These are phyloP conservation scores for Nymphalis c-album DNA, from an alignment of 2,888 invertebrate species.

Conservation along the genomic window DNA sequence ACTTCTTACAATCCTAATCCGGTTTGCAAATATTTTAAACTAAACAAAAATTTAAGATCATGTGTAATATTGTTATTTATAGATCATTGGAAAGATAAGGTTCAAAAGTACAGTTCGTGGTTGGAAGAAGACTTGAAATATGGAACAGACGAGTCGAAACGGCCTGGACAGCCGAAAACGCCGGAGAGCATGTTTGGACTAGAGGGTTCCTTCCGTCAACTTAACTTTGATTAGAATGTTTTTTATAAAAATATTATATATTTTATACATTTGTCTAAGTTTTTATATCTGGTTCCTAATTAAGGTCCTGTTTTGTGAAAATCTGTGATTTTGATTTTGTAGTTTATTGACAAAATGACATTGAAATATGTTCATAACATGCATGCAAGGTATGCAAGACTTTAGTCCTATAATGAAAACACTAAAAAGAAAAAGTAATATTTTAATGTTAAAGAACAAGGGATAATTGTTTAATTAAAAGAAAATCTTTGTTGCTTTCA, in stretches of 20 bases:
- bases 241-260: not conserved
- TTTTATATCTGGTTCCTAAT: not conserved
- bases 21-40: too few species aligned
- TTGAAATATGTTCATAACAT: too few species aligned
- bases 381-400: too few species aligned
- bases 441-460: too few species aligned
- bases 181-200: constrained; percentile 78
- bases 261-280: not conserved
- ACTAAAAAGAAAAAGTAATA: too few species aligned
- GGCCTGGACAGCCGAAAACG: constrained; percentile 79
- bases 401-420: too few species aligned
- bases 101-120: constrained; percentile 74
- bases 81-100: constrained; percentile 69
- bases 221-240: constrained; percentile 60
- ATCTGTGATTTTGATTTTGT: not conserved
- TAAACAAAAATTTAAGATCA: not conserved
- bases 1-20: too few species aligned
- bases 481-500: too few species aligned
- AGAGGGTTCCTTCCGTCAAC: constrained; percentile 80
- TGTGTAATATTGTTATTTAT: constrained; percentile 12
- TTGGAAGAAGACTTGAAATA: constrained; percentile 75
- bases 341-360: not conserved
- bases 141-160: constrained; percentile 77
- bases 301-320: not conserved
- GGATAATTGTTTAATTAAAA: too few species aligned